These are phyloP conservation scores for Tetanocera ferruginea DNA, from an alignment of 2,888 invertebrate species.

Conservation along the genomic window DNA sequence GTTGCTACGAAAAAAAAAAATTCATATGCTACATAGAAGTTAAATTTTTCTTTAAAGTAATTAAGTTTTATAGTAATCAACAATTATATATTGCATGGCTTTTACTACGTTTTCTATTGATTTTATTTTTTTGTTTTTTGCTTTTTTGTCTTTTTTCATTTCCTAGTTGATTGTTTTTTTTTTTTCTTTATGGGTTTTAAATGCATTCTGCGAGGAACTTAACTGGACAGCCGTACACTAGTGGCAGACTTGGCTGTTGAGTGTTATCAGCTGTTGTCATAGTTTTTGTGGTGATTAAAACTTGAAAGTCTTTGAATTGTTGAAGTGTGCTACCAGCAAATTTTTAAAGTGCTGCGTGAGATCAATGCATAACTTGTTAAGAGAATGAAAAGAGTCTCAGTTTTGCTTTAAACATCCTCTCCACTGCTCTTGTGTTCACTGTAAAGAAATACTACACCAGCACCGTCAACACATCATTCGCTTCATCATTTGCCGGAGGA, in stretches of 20 bases:
- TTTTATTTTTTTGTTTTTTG: constrained; percentile 26
- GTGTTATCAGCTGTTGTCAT: neutral
- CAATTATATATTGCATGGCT: constrained; percentile 47
- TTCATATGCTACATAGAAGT: constrained; percentile 32
- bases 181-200: constrained; percentile 42
- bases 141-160: constrained; percentile 37
- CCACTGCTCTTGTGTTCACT: neutral
- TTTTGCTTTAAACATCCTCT: no score
- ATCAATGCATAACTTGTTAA: constrained; percentile 36
- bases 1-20: constrained; percentile 19
- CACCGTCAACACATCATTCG: constrained; percentile 72
- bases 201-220: constrained; percentile 55
- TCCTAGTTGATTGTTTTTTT: neutral
- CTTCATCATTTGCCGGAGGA: constrained; percentile 55
- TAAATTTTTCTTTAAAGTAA: constrained; percentile 38
- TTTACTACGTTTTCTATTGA: constrained; percentile 28
- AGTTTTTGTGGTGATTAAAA: neutral
- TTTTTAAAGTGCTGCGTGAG: constrained; percentile 37
- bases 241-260: neutral
- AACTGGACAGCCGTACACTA: constrained; percentile 6
- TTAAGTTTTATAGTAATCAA: constrained; percentile 41
- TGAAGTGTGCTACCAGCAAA: no score
- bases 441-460: constrained; percentile 68
- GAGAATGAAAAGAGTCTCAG: neutral
- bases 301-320: no score